These are phyloP conservation scores for Hydractinia symbiolongicarpus DNA, from an alignment of 30 jellyfish, hydroid and myxozoan genomes.

Conservation along the genomic window DNA sequence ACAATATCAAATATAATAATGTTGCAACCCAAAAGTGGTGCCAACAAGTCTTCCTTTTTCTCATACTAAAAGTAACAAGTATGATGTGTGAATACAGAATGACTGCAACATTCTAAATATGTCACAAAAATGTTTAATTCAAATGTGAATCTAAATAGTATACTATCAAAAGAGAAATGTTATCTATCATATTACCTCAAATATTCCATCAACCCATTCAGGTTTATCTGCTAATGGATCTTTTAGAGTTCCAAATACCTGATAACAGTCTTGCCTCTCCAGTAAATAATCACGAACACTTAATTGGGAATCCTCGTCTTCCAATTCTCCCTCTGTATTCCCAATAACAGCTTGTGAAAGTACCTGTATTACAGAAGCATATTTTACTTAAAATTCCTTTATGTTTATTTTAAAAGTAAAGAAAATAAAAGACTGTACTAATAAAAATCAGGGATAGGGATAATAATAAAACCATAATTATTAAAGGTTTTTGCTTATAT, in stretches of 20 bases:
- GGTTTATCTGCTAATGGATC: slow-evolving; percentile 45
- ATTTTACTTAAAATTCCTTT: not conserved
- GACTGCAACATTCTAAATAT: no score
- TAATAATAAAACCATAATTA: not conserved
- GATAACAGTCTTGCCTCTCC: slow-evolving; percentile 61
- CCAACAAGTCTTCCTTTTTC: slow-evolving; percentile 58
- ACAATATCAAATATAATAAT: slow-evolving; percentile 69
- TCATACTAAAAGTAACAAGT: slow-evolving; percentile 35
- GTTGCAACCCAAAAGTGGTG: slow-evolving; percentile 52
- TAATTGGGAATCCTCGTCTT: slow-evolving; percentile 36
- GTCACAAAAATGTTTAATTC: not conserved
- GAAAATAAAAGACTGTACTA: not conserved
- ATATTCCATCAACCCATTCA: slow-evolving; percentile 69
- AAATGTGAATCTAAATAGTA: not conserved
- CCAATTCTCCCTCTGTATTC: slow-evolving; percentile 51
- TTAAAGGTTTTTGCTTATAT: not conserved
- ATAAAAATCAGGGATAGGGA: not conserved
- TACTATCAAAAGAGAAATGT: not conserved
- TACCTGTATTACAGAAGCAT: slow-evolving; percentile 1
- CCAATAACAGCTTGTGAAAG: slow-evolving; percentile 71
- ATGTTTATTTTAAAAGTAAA: not conserved
- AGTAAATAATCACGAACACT: slow-evolving; percentile 48
- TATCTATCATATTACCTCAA: slow-evolving; percentile 42
- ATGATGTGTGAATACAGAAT: not conserved
- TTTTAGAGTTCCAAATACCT: slow-evolving; percentile 70